Base-by-base conservation (phyloP, 2,888 invertebrate genomes). In the Ashinkailepas kermadecensis region DNA sequence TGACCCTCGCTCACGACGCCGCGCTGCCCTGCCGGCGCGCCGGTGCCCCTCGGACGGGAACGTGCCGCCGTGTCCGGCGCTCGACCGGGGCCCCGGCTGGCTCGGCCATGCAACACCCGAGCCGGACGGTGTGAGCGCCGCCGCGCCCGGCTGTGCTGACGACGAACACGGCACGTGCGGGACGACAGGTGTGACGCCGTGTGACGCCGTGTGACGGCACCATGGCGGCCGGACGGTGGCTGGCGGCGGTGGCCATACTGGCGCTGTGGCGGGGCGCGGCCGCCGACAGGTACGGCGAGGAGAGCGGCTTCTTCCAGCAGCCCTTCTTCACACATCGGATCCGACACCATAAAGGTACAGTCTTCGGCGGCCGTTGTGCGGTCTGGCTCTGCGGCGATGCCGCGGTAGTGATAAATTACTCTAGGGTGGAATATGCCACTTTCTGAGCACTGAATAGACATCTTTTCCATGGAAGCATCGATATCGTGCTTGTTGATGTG, bases 261-360 rank as follows among this genome's bases (percentile, higher is more conserved):
- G 74, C 56, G 18, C 23, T 18, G 21, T 1, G 39, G 39, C 39
- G 39, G 39, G 39, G 4, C 39, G 54, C 21, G 10, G 3, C 74
- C 9, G 74, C 74, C 6, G 56, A 56, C 39, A 21, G 18, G 56
- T 74, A 54, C 56, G 74, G 18, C 18, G 54, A 18, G 21, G 21
- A 23, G 56, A 23, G 18, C 18, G 56, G 56, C 74, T 56, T 54
- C 74, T 74, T 54, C 74, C 54, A 74, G 54, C 74, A 56, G 74
- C 74, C 74, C 11, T 54, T 74, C 56, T 74, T 74, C 74, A 74
- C 74, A 4, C 74, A 74, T 21, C 12, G 74, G 56, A 56, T 74
- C 74, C 18, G 54, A 21, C 74, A 74, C 18, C 74, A 74, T 39
- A 56, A 74, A 74, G 74, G 74, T 74, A 74, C 39, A 15, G 64